Conservation (phyloP, 2,797 vertebrate genomes). For the Moxostoma hubbsi region DNA sequence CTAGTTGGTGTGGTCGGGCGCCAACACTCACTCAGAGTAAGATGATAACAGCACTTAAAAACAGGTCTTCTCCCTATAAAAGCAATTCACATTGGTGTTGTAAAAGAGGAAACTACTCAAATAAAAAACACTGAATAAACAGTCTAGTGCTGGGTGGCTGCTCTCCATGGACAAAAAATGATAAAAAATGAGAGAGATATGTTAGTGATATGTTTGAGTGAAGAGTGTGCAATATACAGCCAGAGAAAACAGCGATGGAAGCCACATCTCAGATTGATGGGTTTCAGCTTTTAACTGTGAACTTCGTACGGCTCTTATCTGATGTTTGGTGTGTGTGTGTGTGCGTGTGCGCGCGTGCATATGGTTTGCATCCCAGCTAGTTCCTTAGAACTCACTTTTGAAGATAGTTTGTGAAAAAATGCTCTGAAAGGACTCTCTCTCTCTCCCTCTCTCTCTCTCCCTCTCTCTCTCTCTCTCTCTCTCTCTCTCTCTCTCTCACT, state of each 20-base stretch:
- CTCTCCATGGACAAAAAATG: slow-evolving; percentile 1
- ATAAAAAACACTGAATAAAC: slow-evolving; percentile 41
- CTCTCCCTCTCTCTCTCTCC: too few species aligned
- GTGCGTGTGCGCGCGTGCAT: slow-evolving; percentile 45
- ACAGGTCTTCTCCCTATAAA: slow-evolving; percentile 39
- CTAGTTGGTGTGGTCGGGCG: slow-evolving; percentile 16
- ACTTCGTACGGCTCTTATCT: slow-evolving; percentile 40
- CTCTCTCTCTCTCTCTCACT: too few species aligned
- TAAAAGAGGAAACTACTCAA: slow-evolving; percentile 41
- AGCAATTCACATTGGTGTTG: slow-evolving; percentile 41
- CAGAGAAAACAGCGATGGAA: slow-evolving; percentile 42
- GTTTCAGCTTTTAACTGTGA: slow-evolving; percentile 38
- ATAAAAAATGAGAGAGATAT: slow-evolving; percentile 44
- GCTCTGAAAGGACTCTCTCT: slow-evolving; percentile 37
- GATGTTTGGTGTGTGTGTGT: slow-evolving; percentile 13
- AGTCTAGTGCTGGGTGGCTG: slow-evolving; percentile 4
- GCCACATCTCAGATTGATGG: slow-evolving; percentile 9
- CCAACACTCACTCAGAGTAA: slow-evolving; percentile 48
- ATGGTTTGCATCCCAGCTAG: slow-evolving; percentile 5
- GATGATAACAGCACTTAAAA: slow-evolving; percentile 49
- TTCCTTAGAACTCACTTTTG: slow-evolving; percentile 67
- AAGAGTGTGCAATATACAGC: slow-evolving; percentile 7
- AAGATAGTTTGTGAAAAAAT: slow-evolving; percentile 65
- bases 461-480: too few species aligned
- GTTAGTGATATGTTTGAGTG: slow-evolving; percentile 8